Evolutionary conservation across 2,888 invertebrate genomes (phyloP).

Genomic region (Busseola fusca): DNA sequence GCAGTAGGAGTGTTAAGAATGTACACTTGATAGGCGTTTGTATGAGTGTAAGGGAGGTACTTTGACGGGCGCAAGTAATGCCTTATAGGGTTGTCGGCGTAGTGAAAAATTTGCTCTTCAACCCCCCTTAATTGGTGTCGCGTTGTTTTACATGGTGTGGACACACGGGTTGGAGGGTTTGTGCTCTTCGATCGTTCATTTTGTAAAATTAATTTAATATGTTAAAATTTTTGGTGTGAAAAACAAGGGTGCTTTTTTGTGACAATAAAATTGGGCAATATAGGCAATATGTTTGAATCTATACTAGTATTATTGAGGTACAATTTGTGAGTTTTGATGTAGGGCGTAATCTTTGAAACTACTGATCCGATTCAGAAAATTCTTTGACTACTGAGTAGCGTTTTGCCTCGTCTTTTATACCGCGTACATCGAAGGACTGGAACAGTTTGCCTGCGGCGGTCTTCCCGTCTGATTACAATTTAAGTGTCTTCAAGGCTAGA

Average conservation of each 20-base stretch:
- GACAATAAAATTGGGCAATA: background rate
- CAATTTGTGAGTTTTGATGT: background rate
- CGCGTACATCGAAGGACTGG: no score
- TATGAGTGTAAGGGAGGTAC: conserved; percentile 82
- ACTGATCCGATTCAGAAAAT: background rate
- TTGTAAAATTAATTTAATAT: background rate
- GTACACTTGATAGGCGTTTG: conserved; percentile 87
- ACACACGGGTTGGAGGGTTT: conserved; percentile 38
- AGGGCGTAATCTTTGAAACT: background rate
- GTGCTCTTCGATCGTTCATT: background rate
- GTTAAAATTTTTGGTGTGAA: background rate
- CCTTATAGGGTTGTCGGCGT: conserved; percentile 85
- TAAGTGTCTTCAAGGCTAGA: no score
- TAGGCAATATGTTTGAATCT: background rate
- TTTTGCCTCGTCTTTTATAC: no score
- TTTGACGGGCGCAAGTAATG: conserved; percentile 82
- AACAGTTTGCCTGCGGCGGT: no score
- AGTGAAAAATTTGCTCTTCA: conserved; percentile 88
- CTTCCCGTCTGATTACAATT: no score
- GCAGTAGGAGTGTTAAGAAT: conserved; percentile 83
- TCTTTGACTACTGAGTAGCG: background rate
- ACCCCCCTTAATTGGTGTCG: conserved; percentile 86
- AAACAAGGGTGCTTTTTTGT: background rate
- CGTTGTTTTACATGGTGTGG: conserved; percentile 71
- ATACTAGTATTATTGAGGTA: background rate